These are phyloP conservation scores for Argynnis bischoffii DNA, from an alignment of 2,888 invertebrate genomes.

Conservation along the genomic window DNA sequence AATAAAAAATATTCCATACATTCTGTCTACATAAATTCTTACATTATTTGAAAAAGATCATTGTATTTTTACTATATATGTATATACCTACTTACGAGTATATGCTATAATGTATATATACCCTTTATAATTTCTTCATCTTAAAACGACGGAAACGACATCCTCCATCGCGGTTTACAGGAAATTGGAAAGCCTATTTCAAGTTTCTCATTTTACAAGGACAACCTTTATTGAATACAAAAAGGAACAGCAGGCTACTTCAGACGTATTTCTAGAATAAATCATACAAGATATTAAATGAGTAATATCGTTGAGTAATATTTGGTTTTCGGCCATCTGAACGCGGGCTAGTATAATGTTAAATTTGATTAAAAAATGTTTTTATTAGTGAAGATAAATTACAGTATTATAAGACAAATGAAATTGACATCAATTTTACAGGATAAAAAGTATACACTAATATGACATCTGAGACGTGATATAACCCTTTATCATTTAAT, in stretches of 20 bases:
- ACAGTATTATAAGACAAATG: too few relatives aligned
- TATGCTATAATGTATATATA: too few relatives aligned
- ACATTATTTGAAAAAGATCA: background rate
- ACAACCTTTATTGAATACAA: background rate
- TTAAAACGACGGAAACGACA: constrained; percentile 48
- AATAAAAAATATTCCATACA: too few relatives aligned
- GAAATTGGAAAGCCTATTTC: constrained; percentile 64
- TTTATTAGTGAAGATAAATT: too few relatives aligned
- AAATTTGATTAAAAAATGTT: too few relatives aligned
- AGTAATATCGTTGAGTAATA: too few relatives aligned
- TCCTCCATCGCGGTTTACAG: constrained; percentile 51
- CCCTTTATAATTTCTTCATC: constrained; percentile 1
- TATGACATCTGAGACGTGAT: background rate
- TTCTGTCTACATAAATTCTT: background rate
- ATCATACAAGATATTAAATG: too few relatives aligned
- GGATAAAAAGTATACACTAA: too few relatives aligned
- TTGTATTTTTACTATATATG: background rate
- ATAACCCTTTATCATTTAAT: background rate
- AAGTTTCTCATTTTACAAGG: background rate
- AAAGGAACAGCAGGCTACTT: constrained; percentile 1
- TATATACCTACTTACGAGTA: background rate
- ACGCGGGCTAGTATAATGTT: too few relatives aligned
- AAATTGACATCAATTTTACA: too few relatives aligned
- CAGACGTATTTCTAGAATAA: background rate
- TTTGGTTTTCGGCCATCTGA: too few relatives aligned